Evolutionary conservation across 2,113 vertebrate genomes (phyloP).

Genomic region (Eidolon helvum): DNA sequence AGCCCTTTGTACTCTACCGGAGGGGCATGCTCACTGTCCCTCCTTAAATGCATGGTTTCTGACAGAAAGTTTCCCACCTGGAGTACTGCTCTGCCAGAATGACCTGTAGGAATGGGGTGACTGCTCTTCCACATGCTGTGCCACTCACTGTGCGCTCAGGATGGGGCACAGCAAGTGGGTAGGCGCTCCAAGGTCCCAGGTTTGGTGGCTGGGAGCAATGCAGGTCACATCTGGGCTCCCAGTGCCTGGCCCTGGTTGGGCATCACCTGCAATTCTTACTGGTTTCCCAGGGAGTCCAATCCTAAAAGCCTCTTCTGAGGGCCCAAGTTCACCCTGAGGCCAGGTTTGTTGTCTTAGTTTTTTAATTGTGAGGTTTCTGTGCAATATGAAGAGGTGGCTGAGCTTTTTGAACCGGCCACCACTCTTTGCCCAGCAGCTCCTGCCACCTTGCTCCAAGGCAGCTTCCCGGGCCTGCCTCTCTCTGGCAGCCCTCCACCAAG

Average conservation of each 20-base stretch:
- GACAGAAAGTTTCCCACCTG: not conserved
- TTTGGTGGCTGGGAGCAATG: not conserved
- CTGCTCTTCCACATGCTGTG: not conserved
- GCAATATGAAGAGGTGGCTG: not conserved
- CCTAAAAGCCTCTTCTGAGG: not conserved
- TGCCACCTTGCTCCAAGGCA: not conserved
- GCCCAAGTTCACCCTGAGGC: not conserved
- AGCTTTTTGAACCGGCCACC: not conserved
- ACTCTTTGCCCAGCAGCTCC: not conserved
- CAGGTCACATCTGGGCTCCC: not conserved
- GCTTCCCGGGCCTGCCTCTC: too few species aligned
- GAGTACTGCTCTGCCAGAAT: not conserved
- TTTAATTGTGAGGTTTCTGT: not conserved
- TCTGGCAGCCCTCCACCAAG: not conserved
- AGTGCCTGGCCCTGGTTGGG: not conserved
- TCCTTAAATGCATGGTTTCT: not conserved
- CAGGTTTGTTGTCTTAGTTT: not conserved
- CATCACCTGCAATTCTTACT: not conserved
- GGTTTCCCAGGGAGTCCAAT: not conserved
- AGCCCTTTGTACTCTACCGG: not conserved
- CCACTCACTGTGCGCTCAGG: not conserved
- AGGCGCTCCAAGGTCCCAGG: not conserved
- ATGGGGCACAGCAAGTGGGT: not conserved
- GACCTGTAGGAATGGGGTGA: not conserved
- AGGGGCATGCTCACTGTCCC: not conserved